These are phyloP conservation scores for Ophion obscuratus DNA, from an alignment of 2,888 invertebrate genomes.

Conservation along the genomic window DNA sequence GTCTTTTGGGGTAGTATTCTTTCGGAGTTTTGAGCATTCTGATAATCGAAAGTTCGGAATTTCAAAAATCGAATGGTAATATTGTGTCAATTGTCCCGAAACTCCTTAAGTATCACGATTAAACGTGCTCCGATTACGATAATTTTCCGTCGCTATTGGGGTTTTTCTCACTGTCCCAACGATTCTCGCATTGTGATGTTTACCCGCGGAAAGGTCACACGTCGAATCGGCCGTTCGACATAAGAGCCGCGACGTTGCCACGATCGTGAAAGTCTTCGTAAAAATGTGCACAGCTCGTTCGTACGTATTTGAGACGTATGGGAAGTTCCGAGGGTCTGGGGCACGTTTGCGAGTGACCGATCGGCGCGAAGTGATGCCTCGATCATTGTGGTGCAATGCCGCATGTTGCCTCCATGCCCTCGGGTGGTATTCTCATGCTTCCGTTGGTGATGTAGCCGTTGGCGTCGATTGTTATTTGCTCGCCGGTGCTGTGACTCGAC, in stretches of 20 bases:
- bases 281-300: constrained; percentile 55
- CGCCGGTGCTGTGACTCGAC: constrained; percentile 73
- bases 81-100: too few relatives aligned
- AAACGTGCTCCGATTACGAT: constrained; percentile 3
- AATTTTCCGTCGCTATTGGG: not conserved
- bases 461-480: constrained; percentile 80
- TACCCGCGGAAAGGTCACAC: constrained; percentile 70
- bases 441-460: constrained; percentile 86
- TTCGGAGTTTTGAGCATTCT: too few relatives aligned
- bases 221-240: constrained; percentile 60
- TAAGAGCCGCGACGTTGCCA: constrained; percentile 45
- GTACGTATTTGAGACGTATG: constrained; percentile 27
- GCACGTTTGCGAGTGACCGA: constrained; percentile 55
- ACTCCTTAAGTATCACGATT: not conserved
- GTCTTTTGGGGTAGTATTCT: too few relatives aligned
- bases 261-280: constrained; percentile 62
- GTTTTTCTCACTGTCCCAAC: constrained; percentile 65
- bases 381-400: constrained; percentile 82
- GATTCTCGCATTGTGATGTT: constrained; percentile 63
- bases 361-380: constrained; percentile 79
- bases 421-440: constrained; percentile 85
- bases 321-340: constrained; percentile 50
- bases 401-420: constrained; percentile 86
- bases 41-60: too few relatives aligned
- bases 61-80: too few relatives aligned